phyloP scores from a whole-genome alignment of 2,888 invertebrate species.

The Gasteruption jaculator region DNA sequence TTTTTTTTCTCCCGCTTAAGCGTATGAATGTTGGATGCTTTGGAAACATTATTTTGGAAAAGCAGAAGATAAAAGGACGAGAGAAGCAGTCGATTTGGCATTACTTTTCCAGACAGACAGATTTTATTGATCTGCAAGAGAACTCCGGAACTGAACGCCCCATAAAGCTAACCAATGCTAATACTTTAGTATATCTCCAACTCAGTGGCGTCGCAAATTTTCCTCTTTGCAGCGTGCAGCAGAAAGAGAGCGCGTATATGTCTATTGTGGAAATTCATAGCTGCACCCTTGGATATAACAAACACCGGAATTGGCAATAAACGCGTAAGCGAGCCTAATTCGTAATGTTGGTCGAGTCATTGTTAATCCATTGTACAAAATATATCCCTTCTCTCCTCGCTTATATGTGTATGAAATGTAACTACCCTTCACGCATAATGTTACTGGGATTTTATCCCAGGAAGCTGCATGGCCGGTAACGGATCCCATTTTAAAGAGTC shows the following conservation, averaged over 20 bases:
- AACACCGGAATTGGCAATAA: conserved; percentile 49
- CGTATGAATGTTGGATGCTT: too few species aligned
- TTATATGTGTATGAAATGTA: conserved; percentile 3
- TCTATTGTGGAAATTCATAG: conserved; percentile 23
- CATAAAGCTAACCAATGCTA: conserved; percentile 63
- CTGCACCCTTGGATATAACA: conserved; percentile 38
- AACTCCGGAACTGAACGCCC: conserved; percentile 55
- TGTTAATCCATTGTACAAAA: conserved; percentile 35
- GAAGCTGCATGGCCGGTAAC: conserved; percentile 49
- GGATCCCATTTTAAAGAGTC: conserved; percentile 35
- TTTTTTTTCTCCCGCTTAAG: conserved; percentile 1
- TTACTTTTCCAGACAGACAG: conserved; percentile 46
- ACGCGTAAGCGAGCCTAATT: conserved; percentile 52
- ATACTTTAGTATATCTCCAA: conserved; percentile 52
- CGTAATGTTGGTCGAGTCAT: conserved; percentile 44
- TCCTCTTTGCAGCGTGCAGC: conserved; percentile 12
- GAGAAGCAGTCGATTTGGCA: conserved; percentile 46
- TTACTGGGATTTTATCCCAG: conserved; percentile 41
- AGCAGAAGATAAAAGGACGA: too few species aligned
- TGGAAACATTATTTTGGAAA: conserved; percentile 27
- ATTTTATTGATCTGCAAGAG: conserved; percentile 46
- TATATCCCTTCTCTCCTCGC: conserved; percentile 27
- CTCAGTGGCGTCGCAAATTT: conserved; percentile 42
- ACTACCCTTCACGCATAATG: conserved; percentile 26
- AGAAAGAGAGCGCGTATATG: conserved; percentile 3